phyloP scores from a whole-genome alignment of 1,140 invertebrate genomes.

The Drosophila yakuba region DNA sequence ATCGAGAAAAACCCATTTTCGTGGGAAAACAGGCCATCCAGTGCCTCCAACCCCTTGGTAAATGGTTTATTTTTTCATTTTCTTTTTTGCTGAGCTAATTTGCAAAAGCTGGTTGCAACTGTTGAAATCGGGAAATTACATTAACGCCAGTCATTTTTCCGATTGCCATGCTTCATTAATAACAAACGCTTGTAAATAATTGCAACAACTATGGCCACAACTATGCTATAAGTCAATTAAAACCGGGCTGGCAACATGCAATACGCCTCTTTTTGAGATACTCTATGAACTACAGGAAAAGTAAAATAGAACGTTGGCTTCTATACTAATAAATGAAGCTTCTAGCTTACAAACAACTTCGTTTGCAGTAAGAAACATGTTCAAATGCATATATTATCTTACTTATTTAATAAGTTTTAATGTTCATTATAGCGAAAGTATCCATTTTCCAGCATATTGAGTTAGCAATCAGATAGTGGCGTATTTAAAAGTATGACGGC shows the following conservation, averaged over 20 bases:
- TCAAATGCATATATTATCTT: background rate
- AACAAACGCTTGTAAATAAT: constrained; percentile 24
- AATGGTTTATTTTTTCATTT: constrained; percentile 6
- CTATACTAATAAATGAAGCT: background rate
- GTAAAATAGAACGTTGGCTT: background rate
- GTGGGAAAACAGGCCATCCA: constrained; percentile 31
- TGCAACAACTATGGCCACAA: constrained; percentile 17
- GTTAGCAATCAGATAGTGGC: background rate
- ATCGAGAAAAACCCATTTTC: constrained; percentile 1
- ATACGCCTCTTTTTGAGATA: background rate
- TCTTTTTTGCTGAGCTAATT: constrained; percentile 18
- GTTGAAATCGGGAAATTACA: constrained; percentile 37
- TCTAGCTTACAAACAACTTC: too few species aligned
- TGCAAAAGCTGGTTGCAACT: constrained; percentile 32
- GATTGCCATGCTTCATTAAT: constrained; percentile 23
- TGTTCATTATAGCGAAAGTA: background rate
- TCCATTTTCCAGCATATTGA: background rate
- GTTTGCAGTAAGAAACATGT: too few species aligned
- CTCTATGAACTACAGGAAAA: background rate
- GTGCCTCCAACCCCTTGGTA: background rate
- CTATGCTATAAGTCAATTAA: constrained; percentile 41
- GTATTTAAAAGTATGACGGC: background rate
- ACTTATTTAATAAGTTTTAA: background rate
- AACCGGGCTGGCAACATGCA: background rate
- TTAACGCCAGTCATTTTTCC: constrained; percentile 33